Percentiles rank a stretch among this genome's conserved stretches.
Conservation (phyloP, 2,113 vertebrate species). For the Dicrurus megarhynchus region DNA sequence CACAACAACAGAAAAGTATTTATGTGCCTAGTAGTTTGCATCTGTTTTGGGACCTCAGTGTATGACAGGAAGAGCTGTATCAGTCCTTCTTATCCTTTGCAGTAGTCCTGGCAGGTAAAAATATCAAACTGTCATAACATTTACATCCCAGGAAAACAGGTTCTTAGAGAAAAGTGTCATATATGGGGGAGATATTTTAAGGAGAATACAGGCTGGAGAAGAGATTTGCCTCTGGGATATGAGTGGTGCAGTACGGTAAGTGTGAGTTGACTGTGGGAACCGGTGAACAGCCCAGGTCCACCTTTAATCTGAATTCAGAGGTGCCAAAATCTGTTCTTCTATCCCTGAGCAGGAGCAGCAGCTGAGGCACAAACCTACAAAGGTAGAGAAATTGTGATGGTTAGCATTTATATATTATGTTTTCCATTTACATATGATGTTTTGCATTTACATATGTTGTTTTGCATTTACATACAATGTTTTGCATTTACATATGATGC, state of each 20-base stretch:
- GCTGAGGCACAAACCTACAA: neutral
- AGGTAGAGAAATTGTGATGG: neutral
- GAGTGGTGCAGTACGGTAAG: neutral
- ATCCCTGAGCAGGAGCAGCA: neutral
- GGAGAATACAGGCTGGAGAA: neutral
- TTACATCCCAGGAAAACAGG: neutral
- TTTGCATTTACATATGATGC: neutral
- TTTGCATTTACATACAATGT: neutral
- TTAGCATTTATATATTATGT: neutral
- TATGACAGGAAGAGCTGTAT: neutral
- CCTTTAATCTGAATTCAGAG: neutral
- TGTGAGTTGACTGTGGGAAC: neutral
- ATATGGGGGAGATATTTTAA: neutral
- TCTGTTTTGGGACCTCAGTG: neutral
- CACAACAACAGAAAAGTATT: neutral
- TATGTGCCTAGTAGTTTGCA: neutral
- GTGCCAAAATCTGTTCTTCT: neutral
- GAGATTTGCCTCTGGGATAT: neutral
- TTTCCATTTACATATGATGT: neutral
- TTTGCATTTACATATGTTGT: neutral
- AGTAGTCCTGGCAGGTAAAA: neutral
- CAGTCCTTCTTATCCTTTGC: neutral
- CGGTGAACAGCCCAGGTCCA: neutral
- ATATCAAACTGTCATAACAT: neutral
- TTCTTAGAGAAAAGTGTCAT: neutral